Evolutionary conservation across 2,888 invertebrate species (phyloP), one percentile per base, ranked within the genome.

Genomic region (Oeneis ivallda): DNA sequence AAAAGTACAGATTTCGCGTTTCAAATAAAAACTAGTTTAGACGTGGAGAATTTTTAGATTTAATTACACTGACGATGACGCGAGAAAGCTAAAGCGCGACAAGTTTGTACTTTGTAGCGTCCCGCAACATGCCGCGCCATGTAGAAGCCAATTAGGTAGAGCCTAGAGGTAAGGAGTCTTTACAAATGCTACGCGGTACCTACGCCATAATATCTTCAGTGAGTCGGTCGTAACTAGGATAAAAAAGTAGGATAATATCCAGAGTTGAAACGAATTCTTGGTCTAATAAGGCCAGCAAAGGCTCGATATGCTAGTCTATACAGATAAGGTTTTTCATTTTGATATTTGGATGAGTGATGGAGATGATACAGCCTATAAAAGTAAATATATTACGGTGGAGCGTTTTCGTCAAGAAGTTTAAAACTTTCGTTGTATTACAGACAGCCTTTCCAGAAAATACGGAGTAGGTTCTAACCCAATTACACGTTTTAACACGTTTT

Each of bases 121-220:
- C 26, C 11, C 11, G 11, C 7, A 9, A 26, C 9, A 15, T 2
- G 9, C 15, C 3, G 41, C 45, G 0, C 5, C 6, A 6, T 49
- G 49, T 50, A 26, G 11, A 50, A 50, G 49, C 49, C 49, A 50
- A 50, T 50, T 50, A 50, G 26, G 26, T 26, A 26, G 49, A 19
- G 47, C 8, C 17, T 47, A 47, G 9, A 50, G 49, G 49, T 26
- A 49, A 8, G 26, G 19, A 26, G 49, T 50, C 49, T 50, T 50
- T 50, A 50, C 19, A 50, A 50, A 26, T 50, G 13, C 49, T 26
- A 26, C 49, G n/a, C n/a, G n/a, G n/a, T 15, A 49, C 49, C 19
- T 49, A 26, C 11, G 19, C 19, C 19, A 49, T 19, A 10, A 49
- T 19, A 10, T 49, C 49, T 49, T 19, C 19, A 49, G 49, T 11